These are phyloP conservation scores for Caranx melampygus DNA, from an alignment of 2,113 vertebrate species.

Conservation along the genomic window DNA sequence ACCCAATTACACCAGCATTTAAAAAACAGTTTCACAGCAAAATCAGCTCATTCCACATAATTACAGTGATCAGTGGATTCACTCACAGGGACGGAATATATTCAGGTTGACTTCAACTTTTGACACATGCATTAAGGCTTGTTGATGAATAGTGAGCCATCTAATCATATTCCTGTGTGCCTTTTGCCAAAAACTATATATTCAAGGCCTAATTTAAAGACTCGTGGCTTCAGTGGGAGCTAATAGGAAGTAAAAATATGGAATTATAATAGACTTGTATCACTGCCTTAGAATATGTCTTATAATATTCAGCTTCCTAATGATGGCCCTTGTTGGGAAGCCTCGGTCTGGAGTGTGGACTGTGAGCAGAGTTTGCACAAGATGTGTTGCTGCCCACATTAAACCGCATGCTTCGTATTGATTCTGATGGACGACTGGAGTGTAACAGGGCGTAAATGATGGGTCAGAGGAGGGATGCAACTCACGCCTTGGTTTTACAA, in stretches of 20 bases:
- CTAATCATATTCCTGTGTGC: not conserved
- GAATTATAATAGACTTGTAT: not conserved
- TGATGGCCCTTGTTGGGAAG: not conserved
- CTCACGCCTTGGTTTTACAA: conserved; percentile 67
- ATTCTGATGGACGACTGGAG: conserved; percentile 67
- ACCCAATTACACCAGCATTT: too few species aligned
- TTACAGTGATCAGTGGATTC: too few species aligned
- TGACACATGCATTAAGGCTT: not conserved
- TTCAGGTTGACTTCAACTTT: not conserved
- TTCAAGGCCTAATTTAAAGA: not conserved
- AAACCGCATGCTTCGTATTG: conserved; percentile 61
- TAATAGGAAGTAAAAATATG: not conserved
- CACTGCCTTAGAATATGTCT: not conserved
- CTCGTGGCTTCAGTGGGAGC: not conserved
- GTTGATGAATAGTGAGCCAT: not conserved
- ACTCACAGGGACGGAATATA: too few species aligned
- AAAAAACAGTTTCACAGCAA: too few species aligned
- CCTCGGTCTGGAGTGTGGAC: not conserved
- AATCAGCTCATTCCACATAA: too few species aligned
- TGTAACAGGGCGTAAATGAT: conserved; percentile 71
- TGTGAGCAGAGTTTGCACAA: not conserved
- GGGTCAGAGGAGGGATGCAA: conserved; percentile 64
- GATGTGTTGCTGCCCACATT: conserved; percentile 32
- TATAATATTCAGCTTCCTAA: not conserved
- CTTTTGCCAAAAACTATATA: not conserved